A percentile compares a stretch with the other conserved stretches of the same genome.
These are phyloP conservation scores for Uria lomvia DNA, from an alignment of 2,113 vertebrate genomes.

Conservation along the genomic window DNA sequence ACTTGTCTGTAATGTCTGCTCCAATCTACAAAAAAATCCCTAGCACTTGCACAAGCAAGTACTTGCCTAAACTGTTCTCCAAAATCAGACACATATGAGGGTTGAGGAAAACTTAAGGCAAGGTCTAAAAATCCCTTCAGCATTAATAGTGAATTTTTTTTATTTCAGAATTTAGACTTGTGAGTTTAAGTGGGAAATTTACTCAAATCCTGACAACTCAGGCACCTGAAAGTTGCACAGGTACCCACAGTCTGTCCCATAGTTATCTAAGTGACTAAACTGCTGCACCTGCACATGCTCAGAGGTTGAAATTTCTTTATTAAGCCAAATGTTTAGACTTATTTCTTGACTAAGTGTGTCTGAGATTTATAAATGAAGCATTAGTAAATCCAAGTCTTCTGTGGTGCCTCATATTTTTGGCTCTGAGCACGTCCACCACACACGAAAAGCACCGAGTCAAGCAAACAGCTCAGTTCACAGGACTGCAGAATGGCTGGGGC, in stretches of 20 bases:
- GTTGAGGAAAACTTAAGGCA: neutral
- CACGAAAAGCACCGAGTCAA: neutral
- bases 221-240: neutral
- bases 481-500: neutral
- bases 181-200: neutral
- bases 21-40: neutral
- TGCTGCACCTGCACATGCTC: neutral
- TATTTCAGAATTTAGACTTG: neutral
- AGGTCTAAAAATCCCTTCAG: neutral
- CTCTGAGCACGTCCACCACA: neutral
- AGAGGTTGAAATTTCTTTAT: neutral
- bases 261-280: neutral
- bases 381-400: neutral
- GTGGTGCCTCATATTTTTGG: neutral
- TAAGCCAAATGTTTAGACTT: neutral
- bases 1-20: neutral
- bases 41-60: neutral
- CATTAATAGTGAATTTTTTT: neutral
- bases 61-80: neutral
- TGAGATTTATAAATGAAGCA: neutral
- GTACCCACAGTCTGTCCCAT: neutral
- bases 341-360: neutral
- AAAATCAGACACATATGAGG: neutral
- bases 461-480: neutral
- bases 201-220: neutral